Evolutionary conservation across 1,140 invertebrate genomes (phyloP).

Genomic region (Lordiphosa collinella): DNA sequence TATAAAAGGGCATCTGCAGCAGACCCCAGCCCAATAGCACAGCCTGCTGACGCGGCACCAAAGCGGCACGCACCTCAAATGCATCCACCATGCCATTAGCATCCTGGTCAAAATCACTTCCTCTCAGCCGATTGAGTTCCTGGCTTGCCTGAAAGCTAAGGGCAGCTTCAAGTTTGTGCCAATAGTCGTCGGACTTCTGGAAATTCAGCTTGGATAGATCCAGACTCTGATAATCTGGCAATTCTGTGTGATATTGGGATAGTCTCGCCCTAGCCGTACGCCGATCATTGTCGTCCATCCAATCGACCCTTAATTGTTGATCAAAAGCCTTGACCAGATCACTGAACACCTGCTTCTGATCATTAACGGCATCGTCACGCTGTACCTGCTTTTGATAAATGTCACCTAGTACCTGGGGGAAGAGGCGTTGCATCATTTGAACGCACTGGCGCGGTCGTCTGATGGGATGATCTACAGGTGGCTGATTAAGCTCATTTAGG

Average conservation of each 20-base stretch:
- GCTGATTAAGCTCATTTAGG: constrained; percentile 51
- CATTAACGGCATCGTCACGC: constrained; percentile 35
- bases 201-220: constrained; percentile 44
- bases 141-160: constrained; percentile 40
- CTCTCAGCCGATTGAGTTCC: constrained; percentile 42
- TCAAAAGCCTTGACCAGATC: constrained; percentile 54
- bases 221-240: constrained; percentile 48
- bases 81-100: constrained; percentile 31
- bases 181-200: constrained; percentile 55
- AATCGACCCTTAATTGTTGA: constrained; percentile 42
- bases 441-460: constrained; percentile 44
- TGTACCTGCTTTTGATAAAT: constrained; percentile 56
- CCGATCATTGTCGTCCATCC: constrained; percentile 61
- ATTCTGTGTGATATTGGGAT: constrained; percentile 26
- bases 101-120: constrained; percentile 30
- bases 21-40: constrained; percentile 96
- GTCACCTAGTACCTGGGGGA: constrained; percentile 58
- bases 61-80: constrained; percentile 41
- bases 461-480: constrained; percentile 27
- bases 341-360: constrained; percentile 48
- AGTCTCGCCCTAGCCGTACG: constrained; percentile 37
- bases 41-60: constrained; percentile 88
- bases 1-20: constrained; percentile 95
- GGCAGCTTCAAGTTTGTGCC: constrained; percentile 39
- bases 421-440: constrained; percentile 39